Base-by-base conservation (phyloP, 2,797 vertebrate genomes). In the Paguma larvata region DNA sequence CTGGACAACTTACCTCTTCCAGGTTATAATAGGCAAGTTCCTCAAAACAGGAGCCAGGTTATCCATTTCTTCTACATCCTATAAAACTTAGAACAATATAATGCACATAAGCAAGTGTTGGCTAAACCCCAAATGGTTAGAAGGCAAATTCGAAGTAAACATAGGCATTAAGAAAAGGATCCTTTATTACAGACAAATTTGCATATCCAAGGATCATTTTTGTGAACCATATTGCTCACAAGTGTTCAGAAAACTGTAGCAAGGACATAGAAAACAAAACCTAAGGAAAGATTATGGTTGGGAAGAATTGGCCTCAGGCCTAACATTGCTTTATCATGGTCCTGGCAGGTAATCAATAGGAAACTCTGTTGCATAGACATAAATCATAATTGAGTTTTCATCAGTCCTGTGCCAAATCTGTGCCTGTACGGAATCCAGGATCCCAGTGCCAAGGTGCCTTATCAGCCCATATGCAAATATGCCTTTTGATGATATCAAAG, bases 381-480 rank as follows among this genome's bases (percentile, higher is more conserved):
- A 98, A 99, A 99, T 99, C 98, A 98, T 98, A 99, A 99, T 98
- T 98, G 98, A 98, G 98, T 99, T 99, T 98, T 98, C 98, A 98
- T 98, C 97, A 97, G 96, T 92, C 92, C 92, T 46, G 97, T 97
- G 98, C 98, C 99, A 99, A 98, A 97, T 98, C 95, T 93, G 97
- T 97, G 98, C 96, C 97, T 97, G 97, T 98, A 98, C 97, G 95
- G 98, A 97, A 98, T 98, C 98, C 97, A 98, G 87, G 97, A 97
- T 89, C 15, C 97, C 67, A 51, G 89, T 96, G 97, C 97, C 97
- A 98, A 92, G 93, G 96, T 97, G 89, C 95, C 97, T 98, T 98
- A 98, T 98, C 98, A 97, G 96, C 96, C 97, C 96, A 85, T 95
- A 88, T 97, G 96, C 97, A 98, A 99, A 98, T 96, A 95, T 27